phyloP scores from a whole-genome alignment of 1,140 invertebrate species.

The Papilio aristodemus region DNA sequence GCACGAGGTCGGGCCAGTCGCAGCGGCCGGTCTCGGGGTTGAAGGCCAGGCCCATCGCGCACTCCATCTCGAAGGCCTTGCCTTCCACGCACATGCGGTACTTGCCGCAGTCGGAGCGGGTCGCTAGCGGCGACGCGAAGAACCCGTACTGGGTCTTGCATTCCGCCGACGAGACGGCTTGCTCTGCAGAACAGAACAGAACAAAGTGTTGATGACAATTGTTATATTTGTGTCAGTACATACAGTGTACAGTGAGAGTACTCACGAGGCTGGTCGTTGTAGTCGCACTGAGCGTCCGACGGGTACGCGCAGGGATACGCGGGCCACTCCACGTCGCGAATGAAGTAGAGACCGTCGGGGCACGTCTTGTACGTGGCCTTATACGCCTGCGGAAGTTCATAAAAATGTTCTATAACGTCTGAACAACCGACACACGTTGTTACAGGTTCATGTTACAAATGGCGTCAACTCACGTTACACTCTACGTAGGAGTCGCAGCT shows the following conservation, averaged over 20 bases:
- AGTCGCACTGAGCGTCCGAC: conserved; percentile 87
- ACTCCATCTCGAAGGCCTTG: conserved; percentile 81
- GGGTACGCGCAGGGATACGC: conserved; percentile 91
- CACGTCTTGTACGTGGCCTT: conserved; percentile 72
- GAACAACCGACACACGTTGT: neutral
- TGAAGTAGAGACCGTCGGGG: conserved; percentile 90
- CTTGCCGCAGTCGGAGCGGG: conserved; percentile 82
- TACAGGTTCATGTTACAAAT: neutral
- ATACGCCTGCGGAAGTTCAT: conserved; percentile 45
- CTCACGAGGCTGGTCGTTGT: conserved; percentile 85
- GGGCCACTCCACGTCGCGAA: conserved; percentile 83
- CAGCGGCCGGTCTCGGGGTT: conserved; percentile 86
- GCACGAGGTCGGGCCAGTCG: conserved; percentile 91
- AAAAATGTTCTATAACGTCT: conserved; percentile 12
- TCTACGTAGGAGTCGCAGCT: conserved; percentile 86
- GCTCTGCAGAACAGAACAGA: conserved; percentile 55
- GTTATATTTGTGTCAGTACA: neutral
- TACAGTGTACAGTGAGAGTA: conserved; percentile 40
- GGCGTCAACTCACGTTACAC: conserved; percentile 62
- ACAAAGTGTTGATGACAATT: conserved; percentile 24
- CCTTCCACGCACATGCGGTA: conserved; percentile 91
- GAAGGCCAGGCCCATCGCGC: conserved; percentile 92
- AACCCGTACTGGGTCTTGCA: conserved; percentile 93
- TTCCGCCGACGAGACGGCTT: conserved; percentile 83
- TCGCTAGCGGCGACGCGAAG: conserved; percentile 84